phyloP scores from a whole-genome alignment of 1,140 invertebrate species.

The Drosophila virilis region DNA sequence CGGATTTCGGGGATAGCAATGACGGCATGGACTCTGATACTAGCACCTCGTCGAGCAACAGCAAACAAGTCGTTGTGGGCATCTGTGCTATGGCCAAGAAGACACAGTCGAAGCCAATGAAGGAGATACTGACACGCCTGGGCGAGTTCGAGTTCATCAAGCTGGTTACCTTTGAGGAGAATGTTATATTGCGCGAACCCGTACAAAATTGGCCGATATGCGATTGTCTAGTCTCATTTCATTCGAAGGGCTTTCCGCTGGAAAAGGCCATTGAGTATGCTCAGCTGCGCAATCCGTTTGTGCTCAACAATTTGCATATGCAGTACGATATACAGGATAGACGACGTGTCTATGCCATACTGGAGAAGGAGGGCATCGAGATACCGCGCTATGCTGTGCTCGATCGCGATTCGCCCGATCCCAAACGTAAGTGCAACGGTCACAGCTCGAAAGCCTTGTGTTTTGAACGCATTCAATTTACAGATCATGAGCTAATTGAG shows the following conservation, averaged over 20 bases:
- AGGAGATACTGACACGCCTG: constrained; percentile 96
- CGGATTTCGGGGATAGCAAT: constrained; percentile 87
- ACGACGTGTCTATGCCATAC: constrained; percentile 96
- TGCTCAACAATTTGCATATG: constrained; percentile 99
- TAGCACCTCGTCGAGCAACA: constrained; percentile 81
- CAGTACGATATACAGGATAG: constrained; percentile 99
- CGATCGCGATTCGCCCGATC: constrained; percentile 96
- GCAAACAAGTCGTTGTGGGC: constrained; percentile 93
- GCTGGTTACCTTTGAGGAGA: constrained; percentile 96
- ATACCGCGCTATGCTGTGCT: constrained; percentile 99
- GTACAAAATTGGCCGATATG: constrained; percentile 99
- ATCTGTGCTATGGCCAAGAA: constrained; percentile 99
- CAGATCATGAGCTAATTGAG: constrained; percentile 97
- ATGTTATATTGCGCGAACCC: constrained; percentile 96
- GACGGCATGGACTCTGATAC: constrained; percentile 87
- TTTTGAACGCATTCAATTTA: constrained; percentile 53
- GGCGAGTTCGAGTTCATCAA: constrained; percentile 98
- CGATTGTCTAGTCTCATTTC: constrained; percentile 99
- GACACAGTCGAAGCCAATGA: constrained; percentile 99
- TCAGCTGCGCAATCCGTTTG: constrained; percentile 96
- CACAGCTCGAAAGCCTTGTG: not conserved
- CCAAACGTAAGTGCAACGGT: constrained; percentile 89
- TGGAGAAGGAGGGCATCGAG: constrained; percentile 97
- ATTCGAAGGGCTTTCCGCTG: constrained; percentile 98
- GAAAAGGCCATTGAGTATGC: constrained; percentile 99